Evolutionary conservation across 2,888 invertebrate species (phyloP).

Genomic region (Rhaphigaster nebulosa): DNA sequence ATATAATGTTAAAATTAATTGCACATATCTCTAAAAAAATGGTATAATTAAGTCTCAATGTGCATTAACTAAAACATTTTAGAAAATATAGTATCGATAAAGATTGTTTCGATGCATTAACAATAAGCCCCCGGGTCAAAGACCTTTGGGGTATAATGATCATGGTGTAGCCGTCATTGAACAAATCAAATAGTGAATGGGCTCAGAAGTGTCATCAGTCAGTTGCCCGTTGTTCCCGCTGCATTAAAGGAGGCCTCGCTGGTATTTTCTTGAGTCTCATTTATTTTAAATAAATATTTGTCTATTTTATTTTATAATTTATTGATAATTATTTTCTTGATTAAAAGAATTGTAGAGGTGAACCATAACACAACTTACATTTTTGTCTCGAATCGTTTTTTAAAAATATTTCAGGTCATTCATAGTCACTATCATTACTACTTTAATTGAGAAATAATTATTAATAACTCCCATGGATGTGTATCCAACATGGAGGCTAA

Average conservation of each 20-base stretch:
- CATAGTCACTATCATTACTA: too few species aligned
- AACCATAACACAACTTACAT: not conserved
- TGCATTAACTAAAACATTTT: not conserved
- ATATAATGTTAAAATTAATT: not conserved
- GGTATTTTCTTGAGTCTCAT: not conserved
- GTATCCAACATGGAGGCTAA: too few species aligned
- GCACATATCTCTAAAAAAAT: not conserved
- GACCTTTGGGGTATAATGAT: not conserved
- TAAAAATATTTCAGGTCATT: too few species aligned
- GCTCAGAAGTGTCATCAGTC: not conserved
- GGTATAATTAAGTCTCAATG: not conserved
- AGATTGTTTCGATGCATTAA: not conserved
- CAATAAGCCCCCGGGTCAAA: not conserved
- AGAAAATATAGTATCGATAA: not conserved
- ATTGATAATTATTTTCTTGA: not conserved
- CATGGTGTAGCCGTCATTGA: not conserved
- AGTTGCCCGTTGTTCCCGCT: not conserved
- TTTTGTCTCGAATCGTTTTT: too few species aligned
- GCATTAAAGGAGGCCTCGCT: not conserved
- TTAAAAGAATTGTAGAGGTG: not conserved
- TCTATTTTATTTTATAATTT: not conserved
- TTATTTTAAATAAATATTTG: not conserved
- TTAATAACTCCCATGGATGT: too few species aligned
- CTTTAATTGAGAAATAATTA: too few species aligned
- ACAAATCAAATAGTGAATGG: slow-evolving; percentile 20